Base-by-base conservation (phyloP, 2,888 invertebrate genomes). In the Aquatica leii region DNA sequence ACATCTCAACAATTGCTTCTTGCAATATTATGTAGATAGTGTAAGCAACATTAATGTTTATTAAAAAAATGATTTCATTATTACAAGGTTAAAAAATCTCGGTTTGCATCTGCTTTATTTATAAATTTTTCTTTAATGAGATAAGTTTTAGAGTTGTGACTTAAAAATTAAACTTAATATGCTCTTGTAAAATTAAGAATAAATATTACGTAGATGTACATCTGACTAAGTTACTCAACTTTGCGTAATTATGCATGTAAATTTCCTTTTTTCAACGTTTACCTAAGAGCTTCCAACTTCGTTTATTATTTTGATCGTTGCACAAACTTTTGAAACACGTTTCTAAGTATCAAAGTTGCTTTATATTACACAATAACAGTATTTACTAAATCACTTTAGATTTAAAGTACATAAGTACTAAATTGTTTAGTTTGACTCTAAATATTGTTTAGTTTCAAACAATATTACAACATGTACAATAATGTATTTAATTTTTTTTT, bases 221-320 rank as follows among this genome's bases (percentile, higher is more conserved):
- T 55, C 49, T 4, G 12, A 20, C 31, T 9, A 56, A 52, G 51
- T 50, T 62, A 56, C 41, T 46, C 41, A 62, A 52, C 56, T 51
- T 31, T 56, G 43, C 56, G 62, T 56, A 62, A 56, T 62, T 62
- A 62, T 62, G 59, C 59, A 60, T 60, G 62, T 56, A 62, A 62
- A 62, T 62, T 62, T 31, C 8, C 62, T 56, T 62, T 60, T 59
- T 60, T 37, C 54, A 41, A 62, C 62, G 50, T 62, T 41, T 52
- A 62, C 51, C 50, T 50, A 62, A 62, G 51, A 56, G 62, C 46
- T 62, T 31, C 50, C 41, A 56, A 60, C 21, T 54, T 54, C 34
- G 62, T 62, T 55, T 56, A 56, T 62, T 62, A 60, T 60, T 54
- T 62, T 56, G 40, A 18, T 62, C 51, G 41, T 48, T 46, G 24